phyloP scores from a whole-genome alignment of 2,797 vertebrate genomes.

The Sebastolobus alascanus region DNA sequence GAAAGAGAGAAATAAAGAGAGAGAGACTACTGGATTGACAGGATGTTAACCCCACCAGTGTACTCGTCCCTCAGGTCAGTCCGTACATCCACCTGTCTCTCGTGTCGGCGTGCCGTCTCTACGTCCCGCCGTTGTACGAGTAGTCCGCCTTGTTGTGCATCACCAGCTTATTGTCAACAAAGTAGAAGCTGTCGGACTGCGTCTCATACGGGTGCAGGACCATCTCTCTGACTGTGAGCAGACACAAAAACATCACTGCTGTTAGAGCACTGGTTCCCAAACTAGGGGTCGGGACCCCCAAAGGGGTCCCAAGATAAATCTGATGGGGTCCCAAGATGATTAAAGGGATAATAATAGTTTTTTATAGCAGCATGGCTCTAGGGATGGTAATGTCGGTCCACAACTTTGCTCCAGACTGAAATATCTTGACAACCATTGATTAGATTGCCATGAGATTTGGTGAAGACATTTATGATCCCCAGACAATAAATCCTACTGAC shows the following conservation, averaged over 20 bases:
- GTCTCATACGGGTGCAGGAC: conserved; percentile 95
- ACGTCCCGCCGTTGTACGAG: conserved; percentile 95
- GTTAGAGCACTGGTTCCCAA: conserved; percentile 14
- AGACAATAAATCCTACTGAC: background rate
- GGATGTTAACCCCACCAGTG: conserved; percentile 45
- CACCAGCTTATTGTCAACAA: conserved; percentile 98
- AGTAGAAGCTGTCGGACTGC: conserved; percentile 99
- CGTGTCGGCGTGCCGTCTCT: conserved; percentile 45
- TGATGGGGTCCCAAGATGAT: too few species aligned
- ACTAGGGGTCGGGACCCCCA: too few species aligned
- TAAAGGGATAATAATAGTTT: background rate
- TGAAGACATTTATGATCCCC: background rate
- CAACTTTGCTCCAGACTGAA: background rate
- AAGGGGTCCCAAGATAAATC: background rate
- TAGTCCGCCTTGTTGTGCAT: conserved; percentile 99
- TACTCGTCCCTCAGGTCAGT: conserved; percentile 48
- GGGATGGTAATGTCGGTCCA: too few species aligned
- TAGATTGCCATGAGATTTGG: background rate
- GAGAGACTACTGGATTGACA: conserved; percentile 42
- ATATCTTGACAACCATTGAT: background rate
- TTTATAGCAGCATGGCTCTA: background rate
- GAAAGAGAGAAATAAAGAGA: conserved; percentile 23
- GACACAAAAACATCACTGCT: conserved; percentile 24
- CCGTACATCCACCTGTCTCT: conserved; percentile 44
- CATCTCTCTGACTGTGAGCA: conserved; percentile 93